A percentile compares a stretch with the other conserved stretches of the same genome.
phyloP scores from a whole-genome alignment of 1,140 invertebrate species.

The Orchestia grillus region DNA sequence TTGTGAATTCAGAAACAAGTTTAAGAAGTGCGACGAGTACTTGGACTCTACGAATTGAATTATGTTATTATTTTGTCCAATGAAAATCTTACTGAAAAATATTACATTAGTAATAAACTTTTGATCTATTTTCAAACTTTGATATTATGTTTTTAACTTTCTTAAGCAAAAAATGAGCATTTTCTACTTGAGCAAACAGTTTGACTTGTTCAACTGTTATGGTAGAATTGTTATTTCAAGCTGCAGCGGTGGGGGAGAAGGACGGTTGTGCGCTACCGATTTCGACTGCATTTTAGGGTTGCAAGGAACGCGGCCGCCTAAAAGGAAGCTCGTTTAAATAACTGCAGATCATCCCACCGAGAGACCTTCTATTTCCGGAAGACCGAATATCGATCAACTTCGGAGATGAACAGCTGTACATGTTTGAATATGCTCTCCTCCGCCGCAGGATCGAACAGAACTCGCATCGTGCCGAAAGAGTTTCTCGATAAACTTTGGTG shows the following conservation, averaged over 20 bases:
- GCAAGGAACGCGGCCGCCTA: background rate
- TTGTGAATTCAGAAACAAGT: background rate
- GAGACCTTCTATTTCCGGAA: conserved; percentile 51
- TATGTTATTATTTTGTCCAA: background rate
- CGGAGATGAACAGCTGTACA: conserved; percentile 14
- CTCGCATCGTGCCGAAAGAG: background rate
- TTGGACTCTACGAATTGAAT: background rate
- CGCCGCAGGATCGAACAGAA: background rate
- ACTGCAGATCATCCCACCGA: conserved; percentile 13
- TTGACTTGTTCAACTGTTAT: background rate
- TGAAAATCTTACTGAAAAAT: background rate
- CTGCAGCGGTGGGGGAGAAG: background rate
- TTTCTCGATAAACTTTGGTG: background rate
- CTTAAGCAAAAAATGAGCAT: background rate
- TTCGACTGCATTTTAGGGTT: background rate
- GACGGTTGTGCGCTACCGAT: background rate
- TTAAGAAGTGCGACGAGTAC: background rate
- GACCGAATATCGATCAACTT: conserved; percentile 41
- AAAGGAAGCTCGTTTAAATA: conserved; percentile 2
- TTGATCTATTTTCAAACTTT: background rate
- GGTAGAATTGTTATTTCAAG: background rate
- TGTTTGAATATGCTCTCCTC: background rate
- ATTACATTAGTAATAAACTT: background rate
- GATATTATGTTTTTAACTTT: background rate
- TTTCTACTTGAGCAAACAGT: background rate